phyloP scores from a whole-genome alignment of 2,797 vertebrate genomes.

The Gymnothorax javanicus region DNA sequence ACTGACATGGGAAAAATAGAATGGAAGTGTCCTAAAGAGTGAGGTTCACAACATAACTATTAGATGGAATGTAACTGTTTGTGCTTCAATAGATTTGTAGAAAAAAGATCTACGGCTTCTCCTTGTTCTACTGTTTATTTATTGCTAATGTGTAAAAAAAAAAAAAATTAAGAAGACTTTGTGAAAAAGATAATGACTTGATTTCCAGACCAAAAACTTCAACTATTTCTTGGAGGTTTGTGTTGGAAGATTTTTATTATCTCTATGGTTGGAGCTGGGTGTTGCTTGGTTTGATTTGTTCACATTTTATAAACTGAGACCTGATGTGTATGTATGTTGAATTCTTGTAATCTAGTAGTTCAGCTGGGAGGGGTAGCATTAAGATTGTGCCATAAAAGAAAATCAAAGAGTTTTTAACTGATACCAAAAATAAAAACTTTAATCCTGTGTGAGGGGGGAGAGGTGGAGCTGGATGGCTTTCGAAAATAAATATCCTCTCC shows the following conservation, averaged over 20 bases:
- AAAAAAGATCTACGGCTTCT: slow-evolving; percentile 56
- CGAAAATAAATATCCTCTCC: not conserved
- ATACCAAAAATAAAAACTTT: slow-evolving; percentile 42
- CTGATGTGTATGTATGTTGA: slow-evolving; percentile 66
- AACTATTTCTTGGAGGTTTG: slow-evolving; percentile 67
- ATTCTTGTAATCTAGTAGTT: slow-evolving; percentile 53
- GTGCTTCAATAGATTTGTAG: slow-evolving; percentile 74
- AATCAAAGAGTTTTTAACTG: not conserved
- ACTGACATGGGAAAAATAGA: slow-evolving; percentile 38
- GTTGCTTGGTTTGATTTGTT: slow-evolving; percentile 68
- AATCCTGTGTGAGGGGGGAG: slow-evolving; percentile 15
- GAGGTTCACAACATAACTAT: slow-evolving; percentile 53
- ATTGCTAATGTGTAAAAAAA: slow-evolving; percentile 65
- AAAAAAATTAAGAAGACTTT: slow-evolving; percentile 48
- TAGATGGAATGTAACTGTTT: slow-evolving; percentile 76
- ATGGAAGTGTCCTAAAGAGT: slow-evolving; percentile 44
- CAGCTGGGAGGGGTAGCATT: not conserved
- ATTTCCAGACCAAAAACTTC: slow-evolving; percentile 86
- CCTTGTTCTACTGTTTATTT: slow-evolving; percentile 67
- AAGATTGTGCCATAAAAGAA: slow-evolving; percentile 7
- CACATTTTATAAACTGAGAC: slow-evolving; percentile 77
- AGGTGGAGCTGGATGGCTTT: not conserved
- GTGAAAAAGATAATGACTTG: slow-evolving; percentile 64
- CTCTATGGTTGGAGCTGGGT: slow-evolving; percentile 36
- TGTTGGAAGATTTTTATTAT: slow-evolving; percentile 63